A percentile compares a stretch with the other conserved stretches of the same genome.
Conservation (phyloP, 2,113 vertebrate species). For the Gobio gobio region DNA sequence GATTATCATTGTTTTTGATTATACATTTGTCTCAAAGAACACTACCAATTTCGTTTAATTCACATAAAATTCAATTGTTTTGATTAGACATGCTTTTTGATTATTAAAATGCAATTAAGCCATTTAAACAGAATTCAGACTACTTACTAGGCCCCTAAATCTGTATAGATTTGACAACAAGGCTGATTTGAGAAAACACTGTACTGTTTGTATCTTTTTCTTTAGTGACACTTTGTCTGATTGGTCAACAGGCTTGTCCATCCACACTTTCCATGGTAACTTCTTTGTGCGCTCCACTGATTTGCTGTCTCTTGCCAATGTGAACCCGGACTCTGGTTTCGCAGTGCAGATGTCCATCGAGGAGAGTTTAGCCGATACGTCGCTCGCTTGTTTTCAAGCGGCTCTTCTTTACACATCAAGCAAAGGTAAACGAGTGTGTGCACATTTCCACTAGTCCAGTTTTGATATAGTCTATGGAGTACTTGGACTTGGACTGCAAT, state of each 20-base stretch:
- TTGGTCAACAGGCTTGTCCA: conserved; percentile 86
- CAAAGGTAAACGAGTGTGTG: conserved; percentile 83
- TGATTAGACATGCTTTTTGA: too few relatives aligned
- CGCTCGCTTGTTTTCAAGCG: conserved; percentile 95
- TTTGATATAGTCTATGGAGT: too few relatives aligned
- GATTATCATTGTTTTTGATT: too few relatives aligned
- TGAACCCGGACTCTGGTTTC: conserved; percentile 96
- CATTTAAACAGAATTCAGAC: too few relatives aligned
- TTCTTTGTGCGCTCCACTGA: conserved; percentile 98
- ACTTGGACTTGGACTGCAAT: too few relatives aligned
- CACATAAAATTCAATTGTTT: too few relatives aligned
- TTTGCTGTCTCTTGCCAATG: conserved; percentile 93
- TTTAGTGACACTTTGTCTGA: neutral
- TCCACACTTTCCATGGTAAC: conserved; percentile 98
- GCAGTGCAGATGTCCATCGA: conserved; percentile 98
- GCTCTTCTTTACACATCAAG: conserved; percentile 96
- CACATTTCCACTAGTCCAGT: neutral
- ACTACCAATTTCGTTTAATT: too few relatives aligned
- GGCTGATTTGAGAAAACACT: neutral
- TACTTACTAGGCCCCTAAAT: neutral
- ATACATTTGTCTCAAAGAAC: too few relatives aligned
- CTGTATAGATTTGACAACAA: neutral
- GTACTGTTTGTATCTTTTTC: too few relatives aligned
- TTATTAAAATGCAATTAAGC: too few relatives aligned
- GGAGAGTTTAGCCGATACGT: conserved; percentile 90